Evolutionary conservation across 2,113 vertebrate species (phyloP), one percentile per base, ranked within the genome.

Genomic region (Felis catus): DNA sequence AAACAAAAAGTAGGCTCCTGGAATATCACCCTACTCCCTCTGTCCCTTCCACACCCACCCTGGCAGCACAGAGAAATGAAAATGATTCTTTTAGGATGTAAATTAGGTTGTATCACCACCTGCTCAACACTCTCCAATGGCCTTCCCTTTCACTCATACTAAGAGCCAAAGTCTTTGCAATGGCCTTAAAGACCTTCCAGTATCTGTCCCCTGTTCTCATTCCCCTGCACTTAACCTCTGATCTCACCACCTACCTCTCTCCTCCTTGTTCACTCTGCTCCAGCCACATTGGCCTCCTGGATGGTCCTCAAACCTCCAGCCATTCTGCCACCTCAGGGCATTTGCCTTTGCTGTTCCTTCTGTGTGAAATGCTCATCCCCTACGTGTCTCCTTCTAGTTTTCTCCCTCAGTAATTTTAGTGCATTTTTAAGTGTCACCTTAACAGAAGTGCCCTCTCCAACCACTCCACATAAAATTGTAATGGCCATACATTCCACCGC

Each of bases 31-130:
- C 76, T 92, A 11, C 29, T 79, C n/a, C 23, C 18, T 48, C n/a
- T 3, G 1, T 29, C 23, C 58, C 13, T 12, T 41, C 18, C 5
- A n/a, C 5, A 15, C 2, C 1, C 11, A 71, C n/a, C 9, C 6
- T 86, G 80, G 78, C 25, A 88, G 14, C 10, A 78, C 11, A 88
- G 86, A 89, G 55, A 90, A 94, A 81, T 27, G 8, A 84, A 80
- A 94, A 10, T 33, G 15, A 84, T 66, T 84, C n/a, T 84, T n/a
- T 87, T 16, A 65, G 65, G 36, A 8, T 25, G 39, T 36, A 39
- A 33, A 9, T n/a, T 66, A 85, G 21, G 27, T 63, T 66, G 36
- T 36, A 61, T 0, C 10, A 53, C 39, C 11, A 31, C 55, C 31
- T 10, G 31, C 18, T 83, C 51, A 33, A 31, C 5, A 23, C 18